These are phyloP conservation scores for Gnatocerus cornutus DNA, from an alignment of 2,888 invertebrate genomes.

Conservation along the genomic window DNA sequence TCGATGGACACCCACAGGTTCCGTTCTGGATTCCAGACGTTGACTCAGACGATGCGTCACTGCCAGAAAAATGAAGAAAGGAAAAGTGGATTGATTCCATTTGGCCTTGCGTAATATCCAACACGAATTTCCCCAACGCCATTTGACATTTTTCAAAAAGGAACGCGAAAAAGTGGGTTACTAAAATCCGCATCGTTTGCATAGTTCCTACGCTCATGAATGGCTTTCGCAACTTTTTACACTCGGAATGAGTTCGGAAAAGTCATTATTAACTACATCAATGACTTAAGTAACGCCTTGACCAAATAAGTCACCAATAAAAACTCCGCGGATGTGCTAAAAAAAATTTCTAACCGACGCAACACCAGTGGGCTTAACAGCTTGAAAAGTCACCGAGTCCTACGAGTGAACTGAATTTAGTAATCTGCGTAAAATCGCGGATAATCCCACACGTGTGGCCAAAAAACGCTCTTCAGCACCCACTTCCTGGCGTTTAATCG, in stretches of 20 bases:
- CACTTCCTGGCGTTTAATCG: too few relatives aligned
- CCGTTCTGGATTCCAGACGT: conserved; percentile 7
- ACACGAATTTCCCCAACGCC: too few relatives aligned
- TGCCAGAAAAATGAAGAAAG: too few relatives aligned
- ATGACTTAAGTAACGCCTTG: conserved; percentile 17
- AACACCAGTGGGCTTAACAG: conserved; percentile 22
- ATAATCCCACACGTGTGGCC: not conserved
- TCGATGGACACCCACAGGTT: conserved; percentile 11
- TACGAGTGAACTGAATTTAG: conserved; percentile 35
- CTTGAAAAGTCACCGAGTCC: conserved; percentile 14
- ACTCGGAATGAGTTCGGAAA: not conserved
- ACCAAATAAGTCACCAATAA: conserved; percentile 8
- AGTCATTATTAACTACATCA: conserved; percentile 14
- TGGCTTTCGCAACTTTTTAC: conserved; percentile 20
- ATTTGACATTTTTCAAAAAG: too few relatives aligned
- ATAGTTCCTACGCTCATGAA: conserved; percentile 30
- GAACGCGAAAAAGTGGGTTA: too few relatives aligned
- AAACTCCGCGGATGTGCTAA: conserved; percentile 3
- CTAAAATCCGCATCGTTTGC: conserved; percentile 2
- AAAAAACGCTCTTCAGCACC: too few relatives aligned
- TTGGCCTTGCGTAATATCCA: too few relatives aligned
- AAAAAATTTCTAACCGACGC: conserved; percentile 18
- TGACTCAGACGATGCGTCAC: not conserved
- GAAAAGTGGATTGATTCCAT: too few relatives aligned
- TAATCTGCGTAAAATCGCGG: conserved; percentile 20